These are phyloP conservation scores for Maconellicoccus hirsutus DNA, from an alignment of 1,140 invertebrate genomes.

Conservation along the genomic window DNA sequence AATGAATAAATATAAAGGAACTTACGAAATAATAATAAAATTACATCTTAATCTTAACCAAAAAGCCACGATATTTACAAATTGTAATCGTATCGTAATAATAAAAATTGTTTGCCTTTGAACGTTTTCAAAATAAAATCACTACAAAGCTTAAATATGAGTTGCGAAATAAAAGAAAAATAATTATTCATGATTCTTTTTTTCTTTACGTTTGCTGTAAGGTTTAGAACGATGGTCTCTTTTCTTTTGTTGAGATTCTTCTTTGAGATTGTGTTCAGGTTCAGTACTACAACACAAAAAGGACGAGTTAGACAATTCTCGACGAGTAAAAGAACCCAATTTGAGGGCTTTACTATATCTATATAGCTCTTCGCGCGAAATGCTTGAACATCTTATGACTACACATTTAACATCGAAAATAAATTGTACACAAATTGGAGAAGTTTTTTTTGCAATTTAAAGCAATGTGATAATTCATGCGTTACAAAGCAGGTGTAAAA, in stretches of 20 bases:
- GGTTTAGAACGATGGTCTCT: conserved; percentile 14
- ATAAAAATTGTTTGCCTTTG: background rate
- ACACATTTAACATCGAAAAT: no score
- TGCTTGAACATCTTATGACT: no score
- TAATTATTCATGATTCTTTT: conserved; percentile 17
- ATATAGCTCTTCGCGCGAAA: no score
- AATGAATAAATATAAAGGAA: background rate
- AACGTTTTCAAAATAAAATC: background rate
- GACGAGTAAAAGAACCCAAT: background rate
- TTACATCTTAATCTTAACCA: background rate
- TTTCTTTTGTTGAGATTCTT: conserved; percentile 19
- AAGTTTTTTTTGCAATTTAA: background rate
- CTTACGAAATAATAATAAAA: background rate
- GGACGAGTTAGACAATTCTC: background rate
- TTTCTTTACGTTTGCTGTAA: conserved; percentile 10
- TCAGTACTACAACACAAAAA: background rate
- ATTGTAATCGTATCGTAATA: background rate
- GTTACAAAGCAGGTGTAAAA: background rate
- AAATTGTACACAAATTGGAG: background rate
- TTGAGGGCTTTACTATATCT: no score
- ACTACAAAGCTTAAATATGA: background rate
- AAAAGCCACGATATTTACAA: background rate
- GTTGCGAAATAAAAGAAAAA: background rate
- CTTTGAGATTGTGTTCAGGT: background rate
- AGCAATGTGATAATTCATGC: background rate